A percentile compares a stretch with the other conserved stretches of the same genome.
Conservation (phyloP, 2,113 vertebrate genomes). For the Neopipo cinnamomea region DNA sequence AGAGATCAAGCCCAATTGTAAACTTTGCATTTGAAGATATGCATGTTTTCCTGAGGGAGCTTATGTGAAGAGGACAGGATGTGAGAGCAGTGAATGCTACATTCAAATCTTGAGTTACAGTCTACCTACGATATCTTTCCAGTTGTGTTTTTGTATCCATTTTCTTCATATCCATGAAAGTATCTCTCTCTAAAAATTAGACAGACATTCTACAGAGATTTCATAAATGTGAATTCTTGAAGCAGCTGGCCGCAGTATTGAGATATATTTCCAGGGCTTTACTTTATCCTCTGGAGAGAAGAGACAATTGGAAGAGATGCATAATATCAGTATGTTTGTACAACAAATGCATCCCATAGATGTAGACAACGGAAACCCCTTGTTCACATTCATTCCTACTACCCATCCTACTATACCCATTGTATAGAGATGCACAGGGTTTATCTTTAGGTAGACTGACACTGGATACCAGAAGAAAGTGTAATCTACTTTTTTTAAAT, state of each 20-base stretch:
- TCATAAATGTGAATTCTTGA: not conserved
- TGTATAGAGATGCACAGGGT: not conserved
- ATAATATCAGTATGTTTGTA: not conserved
- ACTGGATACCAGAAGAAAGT: not conserved
- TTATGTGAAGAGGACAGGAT: not conserved
- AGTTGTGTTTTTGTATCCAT: not conserved
- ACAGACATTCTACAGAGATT: not conserved
- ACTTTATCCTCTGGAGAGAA: not conserved
- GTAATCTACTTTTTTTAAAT: not conserved
- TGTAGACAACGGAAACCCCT: not conserved
- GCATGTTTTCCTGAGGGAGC: not conserved
- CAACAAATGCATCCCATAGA: not conserved
- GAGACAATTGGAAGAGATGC: conserved; percentile 23
- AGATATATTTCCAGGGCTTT: not conserved
- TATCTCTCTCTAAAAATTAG: not conserved
- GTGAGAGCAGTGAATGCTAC: not conserved
- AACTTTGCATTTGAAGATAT: not conserved
- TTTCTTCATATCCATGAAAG: not conserved
- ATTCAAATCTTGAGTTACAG: conserved; percentile 25
- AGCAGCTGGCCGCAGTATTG: conserved; percentile 5
- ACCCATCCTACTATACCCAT: not conserved
- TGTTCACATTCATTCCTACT: not conserved
- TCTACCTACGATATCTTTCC: conserved; percentile 1
- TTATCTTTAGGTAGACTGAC: not conserved
- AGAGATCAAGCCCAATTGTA: not conserved